These are phyloP conservation scores for Silvanus unidentatus DNA, from an alignment of 2,888 invertebrate genomes.

Conservation along the genomic window DNA sequence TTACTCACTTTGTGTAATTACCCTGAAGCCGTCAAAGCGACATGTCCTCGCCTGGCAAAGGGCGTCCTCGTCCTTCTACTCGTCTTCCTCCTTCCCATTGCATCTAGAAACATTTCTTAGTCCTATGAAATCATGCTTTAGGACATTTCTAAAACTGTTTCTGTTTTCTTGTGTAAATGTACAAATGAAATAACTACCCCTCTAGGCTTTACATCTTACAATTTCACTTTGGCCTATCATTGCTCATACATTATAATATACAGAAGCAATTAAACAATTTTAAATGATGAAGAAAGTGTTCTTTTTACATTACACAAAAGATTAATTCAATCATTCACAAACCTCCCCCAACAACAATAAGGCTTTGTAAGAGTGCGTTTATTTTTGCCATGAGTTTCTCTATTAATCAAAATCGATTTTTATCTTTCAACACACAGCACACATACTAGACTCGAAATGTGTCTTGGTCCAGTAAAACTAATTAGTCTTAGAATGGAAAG, in stretches of 20 bases:
- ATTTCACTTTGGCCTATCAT: no score
- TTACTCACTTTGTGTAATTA: constrained; percentile 47
- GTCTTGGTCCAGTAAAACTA: constrained; percentile 30
- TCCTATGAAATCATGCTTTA: constrained; percentile 32
- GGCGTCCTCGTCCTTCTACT: constrained; percentile 26
- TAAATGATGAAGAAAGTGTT: no score
- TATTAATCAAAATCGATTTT: background rate
- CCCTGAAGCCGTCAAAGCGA: constrained; percentile 44
- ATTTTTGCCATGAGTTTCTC: background rate
- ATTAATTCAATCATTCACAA: no score
- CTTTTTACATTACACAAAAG: no score
- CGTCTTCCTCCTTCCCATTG: no score
- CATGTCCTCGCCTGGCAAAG: constrained; percentile 45
- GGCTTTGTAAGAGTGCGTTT: no score
- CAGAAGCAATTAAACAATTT: no score
- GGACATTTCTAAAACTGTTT: constrained; percentile 38
- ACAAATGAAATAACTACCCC: no score
- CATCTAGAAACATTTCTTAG: constrained; percentile 30
- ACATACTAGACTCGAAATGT: constrained; percentile 1
- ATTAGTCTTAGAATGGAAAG: constrained; percentile 28
- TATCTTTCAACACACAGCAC: background rate
- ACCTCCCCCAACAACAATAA: no score
- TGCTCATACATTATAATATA: no score
- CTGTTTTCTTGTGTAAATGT: constrained; percentile 27
- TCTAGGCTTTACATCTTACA: no score